Evolutionary conservation across 1,140 invertebrate genomes (phyloP).

Genomic region (Drosophila sp.): DNA sequence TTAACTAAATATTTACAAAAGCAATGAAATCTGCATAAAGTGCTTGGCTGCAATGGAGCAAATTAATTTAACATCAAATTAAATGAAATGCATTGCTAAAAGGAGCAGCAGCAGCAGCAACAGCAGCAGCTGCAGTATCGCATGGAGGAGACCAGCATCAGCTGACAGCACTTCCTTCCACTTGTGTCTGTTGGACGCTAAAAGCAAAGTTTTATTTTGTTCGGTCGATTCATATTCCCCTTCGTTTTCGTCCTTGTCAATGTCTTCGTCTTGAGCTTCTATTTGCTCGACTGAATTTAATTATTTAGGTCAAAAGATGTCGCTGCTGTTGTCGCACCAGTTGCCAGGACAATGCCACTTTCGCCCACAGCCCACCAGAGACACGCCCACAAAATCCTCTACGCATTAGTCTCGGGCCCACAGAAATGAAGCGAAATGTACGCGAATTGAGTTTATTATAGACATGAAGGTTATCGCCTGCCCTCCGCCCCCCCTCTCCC

Average conservation of each 20-base stretch:
- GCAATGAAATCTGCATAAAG: constrained; percentile 62
- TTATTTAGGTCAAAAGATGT: constrained; percentile 76
- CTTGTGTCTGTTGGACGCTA: constrained; percentile 37
- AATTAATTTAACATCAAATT: constrained; percentile 80
- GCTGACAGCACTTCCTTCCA: constrained; percentile 33
- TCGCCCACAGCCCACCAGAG: constrained; percentile 7
- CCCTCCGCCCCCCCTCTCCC: not conserved
- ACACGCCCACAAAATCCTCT: constrained; percentile 17
- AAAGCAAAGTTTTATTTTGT: constrained; percentile 59
- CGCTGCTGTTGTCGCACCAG: constrained; percentile 50
- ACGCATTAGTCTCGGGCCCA: constrained; percentile 22
- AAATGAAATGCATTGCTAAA: constrained; percentile 63
- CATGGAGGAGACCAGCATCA: not conserved
- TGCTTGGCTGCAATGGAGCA: constrained; percentile 45
- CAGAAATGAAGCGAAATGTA: constrained; percentile 40
- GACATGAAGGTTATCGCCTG: constrained; percentile 44
- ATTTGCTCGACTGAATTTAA: constrained; percentile 66
- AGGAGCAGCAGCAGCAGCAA: not conserved
- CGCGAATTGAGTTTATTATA: constrained; percentile 65
- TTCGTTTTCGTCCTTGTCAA: constrained; percentile 18
- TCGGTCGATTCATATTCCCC: not conserved
- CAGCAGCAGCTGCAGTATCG: constrained; percentile 24
- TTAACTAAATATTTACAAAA: constrained; percentile 77
- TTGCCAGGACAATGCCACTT: constrained; percentile 73
- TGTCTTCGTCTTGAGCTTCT: constrained; percentile 1